Base-by-base conservation (phyloP, 2,797 vertebrate genomes). In the Sardinella longiceps region DNA sequence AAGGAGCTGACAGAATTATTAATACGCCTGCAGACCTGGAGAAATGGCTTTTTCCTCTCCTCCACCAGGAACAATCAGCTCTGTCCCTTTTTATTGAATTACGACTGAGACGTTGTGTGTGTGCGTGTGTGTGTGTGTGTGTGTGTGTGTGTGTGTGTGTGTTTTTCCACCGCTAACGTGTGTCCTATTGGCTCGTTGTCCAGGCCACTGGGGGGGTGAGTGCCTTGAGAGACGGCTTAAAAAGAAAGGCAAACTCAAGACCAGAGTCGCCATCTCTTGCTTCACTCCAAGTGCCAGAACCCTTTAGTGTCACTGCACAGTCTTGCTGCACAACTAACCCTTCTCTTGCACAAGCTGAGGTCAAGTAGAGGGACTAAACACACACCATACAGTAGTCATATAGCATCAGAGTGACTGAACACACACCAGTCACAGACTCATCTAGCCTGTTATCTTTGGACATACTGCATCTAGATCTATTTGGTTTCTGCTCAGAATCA, bases 1-100 rank as follows among this genome's bases (percentile, higher is more conserved):
- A 63, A 82, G 60, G 60, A 85, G 83, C 84, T 88, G 88, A 86
- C 87, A 85, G 80, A 39, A 58, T 88, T 86, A 89, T 87, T 88
- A 86, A 89, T 87, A 83, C 80, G 51, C 66, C 14, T 39, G 53
- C 88, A 28, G 48, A 83, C 63, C 50, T 51, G 50, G 83, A 66
- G 84, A 87, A 83, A 86, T n/a, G 43, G 2, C 60, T 70, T 81
- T 11, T 80, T 82, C 63, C 43, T 84, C n/a, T 48, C 25, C 58
- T 53, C 33, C n/a, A n/a, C 23, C 70, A 43, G 58, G 63, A 88
- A 81, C 82, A 84, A 86, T 87, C 82, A 86, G 74, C 84, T 86
- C 83, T 83, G 81, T 90, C 77, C 45, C 5, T 88, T 88, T 89
- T 86, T 74, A 58, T 37, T 89, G 77, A 88, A 80, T 85, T 86